Base-by-base conservation (phyloP, 2,888 invertebrate genomes). In the Amblyjoppa fuscipennis region DNA sequence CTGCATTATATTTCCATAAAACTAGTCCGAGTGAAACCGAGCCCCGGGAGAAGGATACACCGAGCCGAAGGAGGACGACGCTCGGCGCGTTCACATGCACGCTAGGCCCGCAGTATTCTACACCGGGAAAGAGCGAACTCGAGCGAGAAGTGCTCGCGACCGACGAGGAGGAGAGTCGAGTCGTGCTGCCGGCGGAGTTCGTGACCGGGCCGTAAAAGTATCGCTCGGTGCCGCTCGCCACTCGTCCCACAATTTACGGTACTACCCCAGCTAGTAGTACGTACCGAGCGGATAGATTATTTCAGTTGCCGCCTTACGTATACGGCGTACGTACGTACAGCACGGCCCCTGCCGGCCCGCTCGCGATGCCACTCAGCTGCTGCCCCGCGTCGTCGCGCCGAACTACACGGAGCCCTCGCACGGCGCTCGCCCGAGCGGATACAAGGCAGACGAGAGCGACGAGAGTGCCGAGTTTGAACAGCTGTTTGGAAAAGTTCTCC, bases 191-290 rank as follows among this genome's bases (percentile, higher is more conserved):
- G 80, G 74, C 56, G 81, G 79, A 89, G 89, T 92, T 92, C 91
- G 91, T 92, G 92, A 92, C 91, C 89, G 82, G 61, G 77, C 87
- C 83, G 88, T 89, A 89, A 90, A 90, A 91, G 89, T 89, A 89
- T 89, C 89, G 86, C 78, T 85, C 85, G 89, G 86, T 88, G 87
- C 88, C 89, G 79, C 85, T 83, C 45, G 45, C 79, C 86, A 87
- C 86, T 90, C 86, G 87, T 84, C 77, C 85, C 82, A 79, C 88
- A 86, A 90, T 91, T 90, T 89, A 89, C 90, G 85, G 87, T 88
- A 87, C 82, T 87, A 78, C 88, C 85, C 70, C 86, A 38, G 59
- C 73, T 61, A 64, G 74, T 74, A 71, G 78, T 77, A 84, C 76
- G 80, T 82, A 85, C 64, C 74, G 69, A 77, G 78, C 83, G 74